phyloP scores from a whole-genome alignment of 2,888 invertebrate species.

The Macrophya alboannulata region DNA sequence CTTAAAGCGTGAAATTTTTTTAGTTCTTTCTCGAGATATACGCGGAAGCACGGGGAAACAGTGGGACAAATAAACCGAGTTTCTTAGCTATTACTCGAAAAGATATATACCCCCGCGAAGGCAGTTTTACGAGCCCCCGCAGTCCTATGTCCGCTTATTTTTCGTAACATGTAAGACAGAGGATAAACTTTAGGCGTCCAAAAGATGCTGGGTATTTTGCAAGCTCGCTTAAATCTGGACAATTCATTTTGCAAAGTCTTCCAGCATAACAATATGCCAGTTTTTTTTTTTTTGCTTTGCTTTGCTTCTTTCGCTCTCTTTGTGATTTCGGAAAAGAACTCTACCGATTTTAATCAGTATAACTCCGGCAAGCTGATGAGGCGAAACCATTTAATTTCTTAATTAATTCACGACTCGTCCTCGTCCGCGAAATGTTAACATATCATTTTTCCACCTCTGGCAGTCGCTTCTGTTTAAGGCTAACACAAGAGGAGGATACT shows the following conservation, averaged over 20 bases:
- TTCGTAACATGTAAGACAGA: conserved; percentile 52
- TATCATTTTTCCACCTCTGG: not conserved
- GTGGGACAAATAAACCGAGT: conserved; percentile 49
- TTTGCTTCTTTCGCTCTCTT: too few species aligned
- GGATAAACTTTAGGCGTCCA: conserved; percentile 37
- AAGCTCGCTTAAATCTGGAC: conserved; percentile 26
- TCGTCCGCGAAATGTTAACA: not conserved
- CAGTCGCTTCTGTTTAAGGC: conserved; percentile 37
- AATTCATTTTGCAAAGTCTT: conserved; percentile 11
- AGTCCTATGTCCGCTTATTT: conserved; percentile 45
- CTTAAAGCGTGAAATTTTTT: conserved; percentile 6
- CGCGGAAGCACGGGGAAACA: conserved; percentile 30
- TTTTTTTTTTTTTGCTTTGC: not conserved
- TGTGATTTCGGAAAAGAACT: not conserved
- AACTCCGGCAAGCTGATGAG: not conserved
- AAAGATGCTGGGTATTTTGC: conserved; percentile 28
- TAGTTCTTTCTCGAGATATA: conserved; percentile 12
- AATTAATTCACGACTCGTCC: not conserved
- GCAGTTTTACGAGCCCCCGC: conserved; percentile 64
- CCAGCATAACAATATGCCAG: not conserved
- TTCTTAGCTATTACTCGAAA: conserved; percentile 63
- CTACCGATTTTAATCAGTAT: not conserved
- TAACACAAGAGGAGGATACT: conserved; percentile 42
- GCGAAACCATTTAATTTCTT: not conserved
- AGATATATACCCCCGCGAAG: conserved; percentile 61